phyloP scores from a whole-genome alignment of 2,888 invertebrate species.

The Eristalis intricaria region DNA sequence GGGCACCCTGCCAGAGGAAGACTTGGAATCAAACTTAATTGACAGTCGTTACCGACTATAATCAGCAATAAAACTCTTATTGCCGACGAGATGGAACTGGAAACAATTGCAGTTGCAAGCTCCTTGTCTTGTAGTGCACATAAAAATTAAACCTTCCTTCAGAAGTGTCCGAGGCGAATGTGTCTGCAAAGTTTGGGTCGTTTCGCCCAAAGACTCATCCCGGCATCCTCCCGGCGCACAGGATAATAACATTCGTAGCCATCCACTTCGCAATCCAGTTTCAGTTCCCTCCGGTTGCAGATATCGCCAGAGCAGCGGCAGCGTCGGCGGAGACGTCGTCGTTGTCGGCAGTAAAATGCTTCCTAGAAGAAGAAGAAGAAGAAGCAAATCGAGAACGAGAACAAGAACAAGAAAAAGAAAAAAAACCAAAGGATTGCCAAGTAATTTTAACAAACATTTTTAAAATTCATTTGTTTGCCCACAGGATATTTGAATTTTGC shows the following conservation, averaged over 20 bases:
- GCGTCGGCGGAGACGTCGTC: conserved; percentile 2
- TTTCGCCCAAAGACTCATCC: conserved; percentile 27
- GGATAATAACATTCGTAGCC: conserved; percentile 48
- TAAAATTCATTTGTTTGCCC: conserved; percentile 72
- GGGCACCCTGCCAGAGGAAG: background rate
- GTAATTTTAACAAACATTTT: conserved; percentile 72
- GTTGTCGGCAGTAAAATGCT: conserved; percentile 62
- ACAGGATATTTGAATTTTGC: conserved; percentile 70
- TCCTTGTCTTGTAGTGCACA: conserved; percentile 29
- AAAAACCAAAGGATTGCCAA: conserved; percentile 44
- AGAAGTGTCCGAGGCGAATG: conserved; percentile 69
- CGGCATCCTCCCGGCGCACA: conserved; percentile 46
- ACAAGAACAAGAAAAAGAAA: conserved; percentile 14
- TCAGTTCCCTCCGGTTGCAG: conserved; percentile 2
- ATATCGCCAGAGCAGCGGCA: background rate
- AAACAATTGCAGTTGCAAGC: conserved; percentile 39
- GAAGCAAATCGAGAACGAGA: conserved; percentile 8
- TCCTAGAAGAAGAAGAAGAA: conserved; percentile 3
- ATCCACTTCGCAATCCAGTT: conserved; percentile 9
- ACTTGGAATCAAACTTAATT: background rate
- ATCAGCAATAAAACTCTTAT: conserved; percentile 19
- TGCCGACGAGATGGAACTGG: conserved; percentile 13
- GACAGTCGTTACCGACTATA: conserved; percentile 7
- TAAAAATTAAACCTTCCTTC: conserved; percentile 63
- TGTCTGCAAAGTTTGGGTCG: conserved; percentile 68